These are phyloP conservation scores for Phoronis australis DNA, from an alignment of 2,888 invertebrate species.

Conservation along the genomic window DNA sequence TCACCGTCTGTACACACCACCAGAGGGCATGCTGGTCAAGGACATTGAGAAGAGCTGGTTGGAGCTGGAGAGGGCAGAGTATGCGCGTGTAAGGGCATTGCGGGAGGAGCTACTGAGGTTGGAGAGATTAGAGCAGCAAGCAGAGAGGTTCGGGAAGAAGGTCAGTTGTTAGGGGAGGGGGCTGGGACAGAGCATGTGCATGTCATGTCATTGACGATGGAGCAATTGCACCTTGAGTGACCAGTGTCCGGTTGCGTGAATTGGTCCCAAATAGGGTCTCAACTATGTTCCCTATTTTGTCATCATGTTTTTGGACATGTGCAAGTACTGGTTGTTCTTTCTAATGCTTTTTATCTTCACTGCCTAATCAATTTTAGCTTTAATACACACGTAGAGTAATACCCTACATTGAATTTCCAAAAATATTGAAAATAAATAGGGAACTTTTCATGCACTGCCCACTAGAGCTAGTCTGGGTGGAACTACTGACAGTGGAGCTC, in stretches of 20 bases:
- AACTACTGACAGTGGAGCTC: too few species aligned
- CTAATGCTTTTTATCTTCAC: constrained; percentile 25
- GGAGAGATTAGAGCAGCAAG: constrained; percentile 87
- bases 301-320: neutral
- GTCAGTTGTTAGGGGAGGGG: constrained; percentile 48
- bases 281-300: too few species aligned
- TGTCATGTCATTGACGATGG: constrained; percentile 4
- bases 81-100: constrained; percentile 85
- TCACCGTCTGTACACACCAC: constrained; percentile 41
- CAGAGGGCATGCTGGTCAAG: constrained; percentile 80
- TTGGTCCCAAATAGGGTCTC: too few species aligned
- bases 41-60: constrained; percentile 96
- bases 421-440: too few species aligned
- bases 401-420: too few species aligned
- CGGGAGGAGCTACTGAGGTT: constrained; percentile 77
- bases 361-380: too few species aligned
- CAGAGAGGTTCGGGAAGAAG: constrained; percentile 93
- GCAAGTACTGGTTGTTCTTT: neutral
- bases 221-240: too few species aligned
- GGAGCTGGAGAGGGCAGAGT: constrained; percentile 85
- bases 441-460: too few species aligned
- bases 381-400: too few species aligned
- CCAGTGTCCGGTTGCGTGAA: too few species aligned
- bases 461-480: too few species aligned
- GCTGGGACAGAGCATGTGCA: constrained; percentile 6